Percentiles rank a stretch among this genome's conserved stretches.
phyloP scores from a whole-genome alignment of 2,888 invertebrate genomes.

The Catonia carolina region DNA sequence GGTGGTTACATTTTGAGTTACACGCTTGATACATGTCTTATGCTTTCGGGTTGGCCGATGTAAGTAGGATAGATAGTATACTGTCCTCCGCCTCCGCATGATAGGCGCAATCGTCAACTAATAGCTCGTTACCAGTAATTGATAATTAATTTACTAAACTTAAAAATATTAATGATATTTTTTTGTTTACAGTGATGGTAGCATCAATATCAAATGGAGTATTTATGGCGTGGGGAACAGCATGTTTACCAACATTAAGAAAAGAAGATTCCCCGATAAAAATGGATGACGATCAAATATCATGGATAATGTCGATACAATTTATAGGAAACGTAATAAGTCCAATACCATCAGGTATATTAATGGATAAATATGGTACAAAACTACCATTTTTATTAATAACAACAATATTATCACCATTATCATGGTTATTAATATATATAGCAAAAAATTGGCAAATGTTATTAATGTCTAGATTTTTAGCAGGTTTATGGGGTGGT shows the following conservation, averaged over 20 bases:
- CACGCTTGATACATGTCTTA: too few species aligned
- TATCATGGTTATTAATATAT: neutral
- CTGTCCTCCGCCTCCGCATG: too few species aligned
- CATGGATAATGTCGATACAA: neutral
- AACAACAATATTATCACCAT: neutral
- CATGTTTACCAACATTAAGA: neutral
- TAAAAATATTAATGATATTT: neutral
- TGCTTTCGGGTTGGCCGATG: too few species aligned
- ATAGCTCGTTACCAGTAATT: too few species aligned
- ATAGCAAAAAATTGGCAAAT: neutral
- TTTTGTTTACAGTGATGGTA: neutral
- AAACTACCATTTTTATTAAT: neutral
- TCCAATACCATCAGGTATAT: neutral
- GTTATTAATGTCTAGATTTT: neutral
- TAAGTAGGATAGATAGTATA: too few species aligned
- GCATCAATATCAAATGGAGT: neutral
- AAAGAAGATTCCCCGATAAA: neutral
- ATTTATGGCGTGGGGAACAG: neutral
- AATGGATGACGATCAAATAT: neutral
- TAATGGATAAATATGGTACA: conserved; percentile 1
- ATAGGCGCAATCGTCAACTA: too few species aligned
- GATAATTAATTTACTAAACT: neutral
- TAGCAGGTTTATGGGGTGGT: neutral
- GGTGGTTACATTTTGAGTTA: too few species aligned
- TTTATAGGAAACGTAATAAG: neutral